phyloP scores from a whole-genome alignment of 2,888 invertebrate species.

The Ormyrus nitidulus region DNA sequence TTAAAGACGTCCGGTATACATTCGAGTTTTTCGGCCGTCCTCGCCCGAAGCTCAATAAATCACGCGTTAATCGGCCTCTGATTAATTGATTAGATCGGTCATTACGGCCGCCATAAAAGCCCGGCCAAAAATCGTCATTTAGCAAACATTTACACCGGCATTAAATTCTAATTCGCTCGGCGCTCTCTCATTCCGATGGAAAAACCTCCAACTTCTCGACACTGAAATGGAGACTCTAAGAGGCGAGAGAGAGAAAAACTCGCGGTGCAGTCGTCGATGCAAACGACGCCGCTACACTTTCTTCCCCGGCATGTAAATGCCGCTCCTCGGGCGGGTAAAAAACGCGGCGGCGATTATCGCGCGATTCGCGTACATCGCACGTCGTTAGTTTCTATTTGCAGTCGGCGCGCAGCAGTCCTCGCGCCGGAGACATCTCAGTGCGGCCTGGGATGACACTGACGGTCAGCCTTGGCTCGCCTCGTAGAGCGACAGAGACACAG shows the following conservation, averaged over 20 bases:
- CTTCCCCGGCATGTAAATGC: background rate
- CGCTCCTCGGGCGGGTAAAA: background rate
- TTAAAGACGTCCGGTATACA: constrained; percentile 12
- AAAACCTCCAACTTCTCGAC: background rate
- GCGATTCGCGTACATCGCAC: constrained; percentile 39
- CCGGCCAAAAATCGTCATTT: too few species aligned
- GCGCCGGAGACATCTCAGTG: constrained; percentile 24
- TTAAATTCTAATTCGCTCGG: too few species aligned
- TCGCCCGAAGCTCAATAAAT: constrained; percentile 16
- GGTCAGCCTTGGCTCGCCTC: constrained; percentile 26
- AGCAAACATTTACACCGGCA: too few species aligned
- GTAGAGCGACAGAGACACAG: constrained; percentile 28
- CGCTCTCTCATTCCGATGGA: too few species aligned
- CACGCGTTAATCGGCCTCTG: constrained; percentile 17
- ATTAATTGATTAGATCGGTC: constrained; percentile 33
- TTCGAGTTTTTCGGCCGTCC: background rate
- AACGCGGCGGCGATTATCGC: constrained; percentile 29
- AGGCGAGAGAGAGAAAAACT: background rate
- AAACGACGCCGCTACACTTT: background rate
- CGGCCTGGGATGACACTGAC: constrained; percentile 45
- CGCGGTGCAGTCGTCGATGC: background rate
- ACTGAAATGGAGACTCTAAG: background rate
- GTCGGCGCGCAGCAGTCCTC: constrained; percentile 11
- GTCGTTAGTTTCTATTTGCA: constrained; percentile 50
- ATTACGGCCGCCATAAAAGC: background rate